Evolutionary conservation across 2,888 invertebrate species (phyloP).

Genomic region (Zootermopsis nevadensis): DNA sequence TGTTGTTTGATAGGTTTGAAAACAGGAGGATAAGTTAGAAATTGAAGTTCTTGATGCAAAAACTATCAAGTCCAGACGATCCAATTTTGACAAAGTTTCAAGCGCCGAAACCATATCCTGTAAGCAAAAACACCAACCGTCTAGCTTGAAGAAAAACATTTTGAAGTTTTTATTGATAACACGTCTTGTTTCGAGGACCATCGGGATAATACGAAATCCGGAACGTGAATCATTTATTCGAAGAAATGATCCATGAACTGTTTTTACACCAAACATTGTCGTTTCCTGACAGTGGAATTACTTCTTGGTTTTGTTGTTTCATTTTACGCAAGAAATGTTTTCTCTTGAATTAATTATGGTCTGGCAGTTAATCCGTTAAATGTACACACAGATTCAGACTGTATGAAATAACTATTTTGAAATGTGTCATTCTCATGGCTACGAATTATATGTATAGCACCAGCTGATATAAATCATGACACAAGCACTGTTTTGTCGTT

Average conservation of each 20-base stretch:
- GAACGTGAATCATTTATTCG: neutral
- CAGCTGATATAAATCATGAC: no score
- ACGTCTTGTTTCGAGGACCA: neutral
- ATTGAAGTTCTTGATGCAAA: neutral
- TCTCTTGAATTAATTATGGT: neutral
- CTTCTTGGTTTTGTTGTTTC: neutral
- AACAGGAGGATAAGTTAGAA: neutral
- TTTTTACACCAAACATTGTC: neutral
- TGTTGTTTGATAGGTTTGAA: neutral
- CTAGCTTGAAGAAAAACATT: neutral
- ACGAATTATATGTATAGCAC: no score
- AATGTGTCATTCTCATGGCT: no score
- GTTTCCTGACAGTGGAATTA: neutral
- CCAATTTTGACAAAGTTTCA: constrained; percentile 2
- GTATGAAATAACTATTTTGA: no score
- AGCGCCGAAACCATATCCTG: neutral
- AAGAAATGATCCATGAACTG: neutral
- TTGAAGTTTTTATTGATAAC: neutral
- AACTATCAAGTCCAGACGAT: neutral
- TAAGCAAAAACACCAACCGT: neutral
- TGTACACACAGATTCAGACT: no score
- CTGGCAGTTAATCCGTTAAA: no score
- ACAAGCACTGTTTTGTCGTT: no score
- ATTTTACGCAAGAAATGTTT: neutral
- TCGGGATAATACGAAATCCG: neutral